Evolutionary conservation across 2,888 invertebrate species (phyloP).

Genomic region (Candidula unifasciata): DNA sequence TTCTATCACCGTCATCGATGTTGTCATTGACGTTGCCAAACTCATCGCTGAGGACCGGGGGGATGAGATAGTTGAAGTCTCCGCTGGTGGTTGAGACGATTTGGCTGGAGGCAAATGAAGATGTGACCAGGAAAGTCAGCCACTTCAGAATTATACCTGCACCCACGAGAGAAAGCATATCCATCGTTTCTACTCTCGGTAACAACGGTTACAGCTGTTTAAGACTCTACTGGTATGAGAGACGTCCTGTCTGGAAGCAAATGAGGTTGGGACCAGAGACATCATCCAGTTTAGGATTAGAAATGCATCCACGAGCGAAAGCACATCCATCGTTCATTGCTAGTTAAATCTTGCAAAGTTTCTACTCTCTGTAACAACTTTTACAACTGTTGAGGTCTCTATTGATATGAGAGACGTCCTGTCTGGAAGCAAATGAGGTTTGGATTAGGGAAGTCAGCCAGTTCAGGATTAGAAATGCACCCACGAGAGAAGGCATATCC

Average conservation of each 20-base stretch:
- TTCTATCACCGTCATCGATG: not conserved
- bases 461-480: too few relatives aligned
- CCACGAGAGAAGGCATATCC: too few relatives aligned
- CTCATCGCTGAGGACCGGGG: not conserved
- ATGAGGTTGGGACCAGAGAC: not conserved
- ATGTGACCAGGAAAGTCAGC: not conserved
- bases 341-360: too few relatives aligned
- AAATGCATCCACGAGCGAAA: too few relatives aligned
- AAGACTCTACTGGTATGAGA: conserved; percentile 4
- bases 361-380: too few relatives aligned
- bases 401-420: too few relatives aligned
- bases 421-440: too few relatives aligned
- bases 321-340: too few relatives aligned
- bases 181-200: not conserved
- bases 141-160: not conserved
- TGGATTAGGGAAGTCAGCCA: too few relatives aligned
- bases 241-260: not conserved
- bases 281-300: not conserved
- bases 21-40: not conserved
- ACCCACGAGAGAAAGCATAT: not conserved
- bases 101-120: not conserved
- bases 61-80: conserved; percentile 28
- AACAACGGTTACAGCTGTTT: too few relatives aligned
- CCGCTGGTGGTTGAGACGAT: conserved; percentile 11
- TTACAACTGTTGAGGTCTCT: too few relatives aligned